Conservation (phyloP, 2,113 vertebrate species). For the Chaetodon trifascialis region DNA sequence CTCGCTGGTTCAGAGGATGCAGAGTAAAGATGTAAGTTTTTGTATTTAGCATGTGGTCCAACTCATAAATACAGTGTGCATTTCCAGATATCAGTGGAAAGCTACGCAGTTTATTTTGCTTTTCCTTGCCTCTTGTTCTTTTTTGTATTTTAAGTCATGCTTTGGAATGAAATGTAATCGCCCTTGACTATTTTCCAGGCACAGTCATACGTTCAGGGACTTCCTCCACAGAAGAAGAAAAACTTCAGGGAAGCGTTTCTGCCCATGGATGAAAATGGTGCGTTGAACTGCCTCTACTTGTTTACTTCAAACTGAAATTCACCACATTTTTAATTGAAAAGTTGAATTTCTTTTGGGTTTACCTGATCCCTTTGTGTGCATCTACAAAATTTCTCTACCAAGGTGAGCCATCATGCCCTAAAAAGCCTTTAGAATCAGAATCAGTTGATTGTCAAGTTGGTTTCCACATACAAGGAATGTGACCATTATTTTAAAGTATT, state of each 20-base stretch:
- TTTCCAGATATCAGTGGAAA: not conserved
- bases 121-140: not conserved
- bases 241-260: slow-evolving; percentile 84
- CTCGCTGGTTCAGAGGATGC: slow-evolving; percentile 85
- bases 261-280: slow-evolving; percentile 75
- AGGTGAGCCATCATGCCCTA: too few species aligned
- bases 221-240: slow-evolving; percentile 84
- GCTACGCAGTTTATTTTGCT: not conserved
- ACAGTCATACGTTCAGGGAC: slow-evolving; percentile 82
- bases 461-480: too few species aligned
- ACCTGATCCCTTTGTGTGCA: too few species aligned
- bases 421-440: too few species aligned
- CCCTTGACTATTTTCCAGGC: slow-evolving; percentile 75
- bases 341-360: too few species aligned
- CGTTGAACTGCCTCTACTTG: not conserved
- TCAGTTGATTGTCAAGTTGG: too few species aligned
- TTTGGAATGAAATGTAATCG: not conserved
- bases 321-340: not conserved
- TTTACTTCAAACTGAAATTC: not conserved
- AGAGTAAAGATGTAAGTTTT: slow-evolving; percentile 85
- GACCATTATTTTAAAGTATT: too few species aligned
- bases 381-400: too few species aligned
- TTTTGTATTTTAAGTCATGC: not conserved
- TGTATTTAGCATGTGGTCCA: not conserved
- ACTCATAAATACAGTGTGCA: not conserved